Base-by-base conservation (phyloP, 2,113 vertebrate genomes). In the Melanerpes formicivorus region DNA sequence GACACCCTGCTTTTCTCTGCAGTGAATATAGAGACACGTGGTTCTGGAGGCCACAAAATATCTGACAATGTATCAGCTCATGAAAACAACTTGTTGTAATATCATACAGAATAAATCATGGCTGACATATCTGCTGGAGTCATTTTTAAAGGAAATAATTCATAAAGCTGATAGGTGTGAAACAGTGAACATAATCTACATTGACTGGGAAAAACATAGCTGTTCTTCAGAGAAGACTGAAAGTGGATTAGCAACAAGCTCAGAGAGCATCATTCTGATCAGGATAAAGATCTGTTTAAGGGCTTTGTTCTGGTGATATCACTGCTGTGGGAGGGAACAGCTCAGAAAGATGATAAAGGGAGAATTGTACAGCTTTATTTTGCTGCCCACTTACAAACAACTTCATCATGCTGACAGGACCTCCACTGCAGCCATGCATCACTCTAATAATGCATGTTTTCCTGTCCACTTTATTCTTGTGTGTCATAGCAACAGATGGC, bases 61-160 rank as follows among this genome's bases (percentile, higher is more conserved):
- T 55, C 80, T 87, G 75, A 34, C 69, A 82, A 95, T 87, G 30
- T 69, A 80, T 90, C 72, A 29, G 14, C 4, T 90, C 80, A 75
- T 71, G 27, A 74, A 92, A 80, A 22, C 9, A 77, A 83, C 92
- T 94, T 89, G 32, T 88, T 93, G 64, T 29, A 96, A 73, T 82
- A 91, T 89, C 42, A 93, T 83, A 88, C 37, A 95, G 80, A 91
- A 90, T 90, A 96, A 95, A 90, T 94, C 73, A 93, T 26, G 25
- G 69, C 15, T 95, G 93, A 95, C 92, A 69, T 80, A 72, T 84
- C 64, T 91, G 62, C 58, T 87, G 60, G 54, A 87, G 69, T 37
- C 82, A 77, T 89, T 95, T 90, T 91, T 77, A 87, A 87, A 71
- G 56, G 58, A 96, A 92, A 92, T 95, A 90, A 93, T 92, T 90